phyloP scores from a whole-genome alignment of 1,140 invertebrate genomes.

The Coptotermes formosanus region DNA sequence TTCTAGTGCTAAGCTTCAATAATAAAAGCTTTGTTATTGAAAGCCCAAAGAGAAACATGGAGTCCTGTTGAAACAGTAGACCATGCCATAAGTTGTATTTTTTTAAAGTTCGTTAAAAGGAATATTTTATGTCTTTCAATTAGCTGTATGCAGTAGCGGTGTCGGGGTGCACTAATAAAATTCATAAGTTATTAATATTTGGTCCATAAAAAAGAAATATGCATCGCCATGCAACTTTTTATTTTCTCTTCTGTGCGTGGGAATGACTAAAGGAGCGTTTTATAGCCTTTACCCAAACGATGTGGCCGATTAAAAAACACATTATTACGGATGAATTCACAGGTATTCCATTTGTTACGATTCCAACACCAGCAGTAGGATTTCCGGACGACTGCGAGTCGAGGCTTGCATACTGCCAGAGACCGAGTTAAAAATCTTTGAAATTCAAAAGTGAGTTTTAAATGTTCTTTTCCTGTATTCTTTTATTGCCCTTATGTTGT shows the following conservation, averaged over 20 bases:
- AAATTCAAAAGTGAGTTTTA: not conserved
- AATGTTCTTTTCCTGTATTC: no score
- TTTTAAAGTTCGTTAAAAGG: not conserved
- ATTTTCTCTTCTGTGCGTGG: not conserved
- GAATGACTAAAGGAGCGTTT: not conserved
- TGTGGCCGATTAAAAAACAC: slow-evolving; percentile 28
- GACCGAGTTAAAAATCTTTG: not conserved
- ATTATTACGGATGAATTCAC: slow-evolving; percentile 27
- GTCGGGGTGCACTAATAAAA: not conserved
- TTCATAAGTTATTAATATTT: slow-evolving; percentile 8
- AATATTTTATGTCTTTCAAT: slow-evolving; percentile 2
- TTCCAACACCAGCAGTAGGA: not conserved
- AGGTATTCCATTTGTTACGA: not conserved
- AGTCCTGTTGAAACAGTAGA: no score
- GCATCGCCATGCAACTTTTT: slow-evolving; percentile 7
- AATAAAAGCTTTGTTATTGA: no score
- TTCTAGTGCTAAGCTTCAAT: no score
- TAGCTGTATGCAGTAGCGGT: not conserved
- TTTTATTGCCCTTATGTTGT: no score
- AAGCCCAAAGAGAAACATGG: no score
- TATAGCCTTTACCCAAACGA: not conserved
- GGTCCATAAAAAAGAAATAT: not conserved
- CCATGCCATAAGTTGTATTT: not conserved
- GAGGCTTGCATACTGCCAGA: not conserved
- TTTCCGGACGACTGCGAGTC: not conserved